These are phyloP conservation scores for Nomada lathburiana DNA, from an alignment of 2,888 invertebrate genomes.

Conservation along the genomic window DNA sequence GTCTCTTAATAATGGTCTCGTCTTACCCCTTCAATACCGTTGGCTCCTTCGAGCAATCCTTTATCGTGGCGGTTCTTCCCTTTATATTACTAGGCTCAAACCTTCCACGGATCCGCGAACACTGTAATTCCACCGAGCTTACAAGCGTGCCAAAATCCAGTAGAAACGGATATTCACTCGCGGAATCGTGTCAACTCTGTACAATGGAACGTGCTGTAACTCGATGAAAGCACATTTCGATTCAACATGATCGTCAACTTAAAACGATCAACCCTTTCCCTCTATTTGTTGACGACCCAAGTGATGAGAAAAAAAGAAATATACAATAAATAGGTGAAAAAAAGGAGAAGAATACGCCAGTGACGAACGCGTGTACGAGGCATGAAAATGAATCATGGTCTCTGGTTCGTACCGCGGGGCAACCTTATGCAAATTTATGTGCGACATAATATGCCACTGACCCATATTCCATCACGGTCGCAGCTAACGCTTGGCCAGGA, in stretches of 20 bases:
- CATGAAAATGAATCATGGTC: constrained; percentile 5
- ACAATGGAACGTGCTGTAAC: not conserved
- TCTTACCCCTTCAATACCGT: not conserved
- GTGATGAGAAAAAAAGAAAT: no score
- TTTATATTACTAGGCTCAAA: not conserved
- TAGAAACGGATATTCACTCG: not conserved
- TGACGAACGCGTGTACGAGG: constrained; percentile 1
- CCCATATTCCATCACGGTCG: constrained; percentile 69
- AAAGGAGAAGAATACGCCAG: not conserved
- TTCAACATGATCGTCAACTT: not conserved
- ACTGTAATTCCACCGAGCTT: not conserved
- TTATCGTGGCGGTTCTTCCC: not conserved
- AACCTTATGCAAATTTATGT: constrained; percentile 66
- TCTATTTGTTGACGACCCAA: no score
- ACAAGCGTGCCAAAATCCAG: constrained; percentile 1
- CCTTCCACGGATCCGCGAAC: not conserved
- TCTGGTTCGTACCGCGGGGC: constrained; percentile 3
- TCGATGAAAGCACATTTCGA: not conserved
- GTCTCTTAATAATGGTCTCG: no score
- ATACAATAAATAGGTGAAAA: not conserved
- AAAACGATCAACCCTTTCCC: not conserved
- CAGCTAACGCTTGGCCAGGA: constrained; percentile 18
- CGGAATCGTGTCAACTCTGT: not conserved
- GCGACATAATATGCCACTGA: constrained; percentile 68
- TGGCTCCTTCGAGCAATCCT: no score